A percentile compares a stretch with the other conserved stretches of the same genome.
phyloP scores from a whole-genome alignment of 2,888 invertebrate genomes.

The Meiosimyza platycephala region DNA sequence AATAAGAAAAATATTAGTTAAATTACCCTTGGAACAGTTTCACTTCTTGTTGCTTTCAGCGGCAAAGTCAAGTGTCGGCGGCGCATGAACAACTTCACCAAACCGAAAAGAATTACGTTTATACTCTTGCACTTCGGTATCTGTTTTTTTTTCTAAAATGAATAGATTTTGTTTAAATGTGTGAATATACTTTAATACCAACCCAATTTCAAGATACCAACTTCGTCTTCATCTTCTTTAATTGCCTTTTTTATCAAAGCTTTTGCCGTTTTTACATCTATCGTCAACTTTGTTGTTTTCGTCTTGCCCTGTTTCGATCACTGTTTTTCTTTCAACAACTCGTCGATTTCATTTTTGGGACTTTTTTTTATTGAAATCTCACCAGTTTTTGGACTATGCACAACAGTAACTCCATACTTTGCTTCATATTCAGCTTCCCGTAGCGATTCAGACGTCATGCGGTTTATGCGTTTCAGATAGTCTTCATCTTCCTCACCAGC shows the following conservation, averaged over 20 bases:
- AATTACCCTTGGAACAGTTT: constrained; percentile 67
- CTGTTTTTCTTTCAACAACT: constrained; percentile 67
- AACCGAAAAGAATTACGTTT: constrained; percentile 76
- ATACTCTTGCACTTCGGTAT: constrained; percentile 67
- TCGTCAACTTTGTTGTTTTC: constrained; percentile 39
- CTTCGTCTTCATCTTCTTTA: constrained; percentile 58
- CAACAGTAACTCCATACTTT: constrained; percentile 73
- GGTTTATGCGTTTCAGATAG: constrained; percentile 76
- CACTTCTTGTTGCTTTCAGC: constrained; percentile 66
- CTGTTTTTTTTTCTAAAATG: too few species aligned
- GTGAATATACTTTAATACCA: background rate
- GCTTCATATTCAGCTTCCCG: constrained; percentile 73
- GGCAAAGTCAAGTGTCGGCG: constrained; percentile 74
- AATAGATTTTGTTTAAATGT: background rate
- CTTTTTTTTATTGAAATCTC: constrained; percentile 67
- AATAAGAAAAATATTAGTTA: too few species aligned
- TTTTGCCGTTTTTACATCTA: too few species aligned
- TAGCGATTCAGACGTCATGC: constrained; percentile 73
- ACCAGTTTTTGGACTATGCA: constrained; percentile 70
- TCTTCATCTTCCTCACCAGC: constrained; percentile 73
- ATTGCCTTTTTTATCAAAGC: constrained; percentile 62
- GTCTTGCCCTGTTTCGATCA: constrained; percentile 57
- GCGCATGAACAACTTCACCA: constrained; percentile 80
- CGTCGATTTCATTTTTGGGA: constrained; percentile 70
- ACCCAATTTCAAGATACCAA: constrained; percentile 24